Evolutionary conservation across 2,888 invertebrate species (phyloP).

Genomic region (Perithous albicinctus): DNA sequence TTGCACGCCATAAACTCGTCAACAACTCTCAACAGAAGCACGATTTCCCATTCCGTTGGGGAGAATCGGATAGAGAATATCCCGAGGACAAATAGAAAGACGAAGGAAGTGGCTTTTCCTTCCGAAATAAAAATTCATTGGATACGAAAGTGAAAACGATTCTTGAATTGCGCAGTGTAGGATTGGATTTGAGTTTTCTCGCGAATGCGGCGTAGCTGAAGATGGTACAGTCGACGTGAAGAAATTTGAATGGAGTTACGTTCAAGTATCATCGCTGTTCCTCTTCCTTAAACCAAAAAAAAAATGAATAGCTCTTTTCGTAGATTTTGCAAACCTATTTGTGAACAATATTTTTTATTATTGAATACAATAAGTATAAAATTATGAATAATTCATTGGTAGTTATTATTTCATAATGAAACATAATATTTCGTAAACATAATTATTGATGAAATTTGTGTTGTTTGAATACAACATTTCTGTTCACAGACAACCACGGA

Average conservation of each 20-base stretch:
- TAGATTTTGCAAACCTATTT: too few relatives aligned
- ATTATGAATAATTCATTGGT: too few relatives aligned
- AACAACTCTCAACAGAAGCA: constrained; percentile 59
- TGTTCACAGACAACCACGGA: too few relatives aligned
- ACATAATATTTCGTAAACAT: too few relatives aligned
- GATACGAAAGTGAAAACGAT: constrained; percentile 49
- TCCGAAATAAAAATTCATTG: constrained; percentile 57
- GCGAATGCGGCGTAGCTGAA: neutral
- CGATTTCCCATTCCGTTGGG: constrained; percentile 43
- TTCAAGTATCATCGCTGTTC: too few relatives aligned
- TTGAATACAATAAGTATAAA: too few relatives aligned
- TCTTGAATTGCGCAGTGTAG: constrained; percentile 21
- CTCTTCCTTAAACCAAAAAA: too few relatives aligned
- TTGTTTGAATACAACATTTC: too few relatives aligned
- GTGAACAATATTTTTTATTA: too few relatives aligned
- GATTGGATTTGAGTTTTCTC: constrained; percentile 44
- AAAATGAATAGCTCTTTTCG: too few relatives aligned
- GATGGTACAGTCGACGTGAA: neutral
- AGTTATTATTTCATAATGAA: too few relatives aligned
- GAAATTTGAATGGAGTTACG: neutral
- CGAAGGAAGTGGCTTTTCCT: constrained; percentile 40
- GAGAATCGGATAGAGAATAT: constrained; percentile 30
- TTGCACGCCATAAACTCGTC: constrained; percentile 65
- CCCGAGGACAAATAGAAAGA: constrained; percentile 47
- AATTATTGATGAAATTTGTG: too few relatives aligned